Percentiles rank a stretch among this genome's conserved stretches.
These are phyloP conservation scores for Atrina japonica DNA, from an alignment of 2,888 invertebrate species.

Conservation along the genomic window DNA sequence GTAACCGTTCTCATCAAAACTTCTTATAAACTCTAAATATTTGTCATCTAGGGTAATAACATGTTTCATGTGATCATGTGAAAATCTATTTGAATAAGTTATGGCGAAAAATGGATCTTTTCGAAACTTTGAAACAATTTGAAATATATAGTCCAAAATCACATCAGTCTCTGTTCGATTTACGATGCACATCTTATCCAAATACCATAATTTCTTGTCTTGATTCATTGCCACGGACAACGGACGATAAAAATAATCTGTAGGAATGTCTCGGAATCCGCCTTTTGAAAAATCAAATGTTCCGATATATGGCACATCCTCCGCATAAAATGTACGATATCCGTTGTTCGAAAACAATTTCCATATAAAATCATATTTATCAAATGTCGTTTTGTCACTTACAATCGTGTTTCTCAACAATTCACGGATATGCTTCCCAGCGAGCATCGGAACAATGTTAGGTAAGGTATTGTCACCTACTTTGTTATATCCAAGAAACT, in stretches of 20 bases:
- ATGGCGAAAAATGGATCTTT: constrained; percentile 88
- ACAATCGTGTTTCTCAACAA: constrained; percentile 37
- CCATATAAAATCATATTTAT: constrained; percentile 89
- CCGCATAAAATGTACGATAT: constrained; percentile 89
- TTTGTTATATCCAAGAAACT: constrained; percentile 93
- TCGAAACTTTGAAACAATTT: constrained; percentile 84
- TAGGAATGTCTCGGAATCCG: constrained; percentile 88
- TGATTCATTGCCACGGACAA: constrained; percentile 84
- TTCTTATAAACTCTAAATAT: constrained; percentile 84
- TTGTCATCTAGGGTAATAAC: constrained; percentile 87
- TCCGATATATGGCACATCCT: constrained; percentile 90
- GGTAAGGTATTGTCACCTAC: constrained; percentile 94
- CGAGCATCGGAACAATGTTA: constrained; percentile 91
- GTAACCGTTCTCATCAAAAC: constrained; percentile 72
- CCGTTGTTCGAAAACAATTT: constrained; percentile 88
- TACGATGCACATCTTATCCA: constrained; percentile 84
- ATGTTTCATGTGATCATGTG: constrained; percentile 91
- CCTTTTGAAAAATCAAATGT: constrained; percentile 89
- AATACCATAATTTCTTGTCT: constrained; percentile 65
- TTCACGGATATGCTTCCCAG: constrained; percentile 47
- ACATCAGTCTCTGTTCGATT: constrained; percentile 86
- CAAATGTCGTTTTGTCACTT: constrained; percentile 39
- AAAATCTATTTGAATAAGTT: constrained; percentile 91
- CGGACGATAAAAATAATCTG: constrained; percentile 91
- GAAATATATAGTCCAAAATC: constrained; percentile 83